Conservation (phyloP, 2,888 invertebrate species). For the Andrena praecox region DNA sequence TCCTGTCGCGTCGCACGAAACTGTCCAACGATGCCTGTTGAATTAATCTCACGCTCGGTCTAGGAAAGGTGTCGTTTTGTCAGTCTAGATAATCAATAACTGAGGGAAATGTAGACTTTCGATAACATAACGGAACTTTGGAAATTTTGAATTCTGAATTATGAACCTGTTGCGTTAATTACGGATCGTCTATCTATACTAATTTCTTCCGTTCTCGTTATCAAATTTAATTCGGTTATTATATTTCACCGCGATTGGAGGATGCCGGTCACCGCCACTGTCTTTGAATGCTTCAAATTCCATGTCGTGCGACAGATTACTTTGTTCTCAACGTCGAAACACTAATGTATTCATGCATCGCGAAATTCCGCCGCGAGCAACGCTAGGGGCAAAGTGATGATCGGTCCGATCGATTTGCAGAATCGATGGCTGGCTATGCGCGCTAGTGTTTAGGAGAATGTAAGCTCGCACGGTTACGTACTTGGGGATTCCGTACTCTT, state of each 20-base stretch:
- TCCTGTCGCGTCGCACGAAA: constrained; percentile 52
- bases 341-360: neutral
- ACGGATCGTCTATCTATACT: constrained; percentile 21
- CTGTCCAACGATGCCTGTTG: neutral
- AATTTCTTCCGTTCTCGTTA: constrained; percentile 35
- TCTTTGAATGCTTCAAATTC: neutral
- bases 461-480: constrained; percentile 35
- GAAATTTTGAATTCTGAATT: constrained; percentile 45
- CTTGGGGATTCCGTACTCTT: constrained; percentile 47
- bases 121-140: constrained; percentile 30
- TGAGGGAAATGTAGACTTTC: neutral
- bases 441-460: neutral
- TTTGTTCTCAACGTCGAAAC: neutral
- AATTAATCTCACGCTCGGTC: neutral
- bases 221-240: constrained; percentile 14
- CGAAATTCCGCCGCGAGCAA: neutral
- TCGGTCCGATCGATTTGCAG: neutral
- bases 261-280: neutral
- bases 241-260: neutral
- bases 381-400: neutral
- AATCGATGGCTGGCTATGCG: neutral
- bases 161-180: constrained; percentile 68
- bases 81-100: neutral
- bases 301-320: neutral
- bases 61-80: neutral